These are phyloP conservation scores for Chrysogorgia sp. DNA, from an alignment of 92 coral and sea anemone genomes.

Conservation along the genomic window DNA sequence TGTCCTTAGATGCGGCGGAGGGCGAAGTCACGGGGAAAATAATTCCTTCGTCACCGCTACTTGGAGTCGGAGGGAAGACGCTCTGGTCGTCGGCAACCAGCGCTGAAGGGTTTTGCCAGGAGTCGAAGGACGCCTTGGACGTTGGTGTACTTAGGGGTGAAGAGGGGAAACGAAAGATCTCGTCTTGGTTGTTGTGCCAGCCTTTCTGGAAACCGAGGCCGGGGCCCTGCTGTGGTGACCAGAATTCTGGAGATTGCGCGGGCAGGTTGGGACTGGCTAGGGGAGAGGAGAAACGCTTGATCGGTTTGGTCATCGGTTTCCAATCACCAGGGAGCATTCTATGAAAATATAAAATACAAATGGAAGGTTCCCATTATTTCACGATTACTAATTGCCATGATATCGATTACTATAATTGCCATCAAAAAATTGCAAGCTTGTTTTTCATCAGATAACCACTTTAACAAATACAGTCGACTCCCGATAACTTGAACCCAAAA, in stretches of 20 bases:
- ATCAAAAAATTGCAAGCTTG: too few species aligned
- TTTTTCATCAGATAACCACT: too few species aligned
- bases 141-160: conserved; percentile 33
- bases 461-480: too few species aligned
- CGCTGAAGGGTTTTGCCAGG: conserved; percentile 64
- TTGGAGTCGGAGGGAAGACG: conserved; percentile 2
- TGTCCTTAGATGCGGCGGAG: neutral
- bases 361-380: too few species aligned
- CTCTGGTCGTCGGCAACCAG: neutral
- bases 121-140: conserved; percentile 69
- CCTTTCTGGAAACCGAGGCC: conserved; percentile 40
- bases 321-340: conserved; percentile 23
- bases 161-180: conserved; percentile 43
- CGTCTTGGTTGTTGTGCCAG: conserved; percentile 30
- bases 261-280: conserved; percentile 70
- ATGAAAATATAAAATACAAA: neutral
- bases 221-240: conserved; percentile 72
- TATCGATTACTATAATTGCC: too few species aligned
- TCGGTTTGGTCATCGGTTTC: conserved; percentile 7
- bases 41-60: conserved; percentile 16
- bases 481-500: too few species aligned
- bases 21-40: conserved; percentile 14
- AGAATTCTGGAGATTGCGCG: conserved; percentile 78
- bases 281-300: conserved; percentile 86
- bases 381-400: too few species aligned